Conservation (phyloP, 2,113 vertebrate species). For the Agelaius phoeniceus region DNA sequence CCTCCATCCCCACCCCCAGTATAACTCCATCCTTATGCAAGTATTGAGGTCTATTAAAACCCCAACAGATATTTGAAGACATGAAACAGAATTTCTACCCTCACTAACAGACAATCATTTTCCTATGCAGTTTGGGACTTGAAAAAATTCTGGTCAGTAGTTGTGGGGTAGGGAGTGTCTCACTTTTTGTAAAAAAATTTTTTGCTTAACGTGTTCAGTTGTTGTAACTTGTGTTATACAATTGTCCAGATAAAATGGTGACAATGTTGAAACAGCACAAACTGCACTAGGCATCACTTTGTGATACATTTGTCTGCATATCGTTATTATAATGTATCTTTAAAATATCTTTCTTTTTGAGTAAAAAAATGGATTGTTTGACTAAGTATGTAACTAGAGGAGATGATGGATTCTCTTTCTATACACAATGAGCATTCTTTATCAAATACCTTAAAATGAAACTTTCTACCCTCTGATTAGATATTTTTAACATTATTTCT, state of each 20-base stretch:
- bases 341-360: background rate
- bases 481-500: background rate
- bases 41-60: background rate
- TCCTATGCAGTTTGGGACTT: background rate
- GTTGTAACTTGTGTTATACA: background rate
- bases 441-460: background rate
- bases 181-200: background rate
- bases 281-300: background rate
- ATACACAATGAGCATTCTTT: background rate
- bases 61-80: background rate
- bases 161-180: background rate
- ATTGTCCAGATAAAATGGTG: background rate
- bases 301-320: background rate
- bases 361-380: background rate
- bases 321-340: background rate
- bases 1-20: conserved; percentile 4
- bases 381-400: background rate
- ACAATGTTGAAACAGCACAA: background rate
- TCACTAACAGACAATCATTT: background rate
- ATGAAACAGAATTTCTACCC: background rate
- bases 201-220: background rate
- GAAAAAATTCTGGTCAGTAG: background rate
- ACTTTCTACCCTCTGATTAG: background rate
- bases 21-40: conserved; percentile 38
- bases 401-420: background rate